A percentile compares a stretch with the other conserved stretches of the same genome.
phyloP scores from a whole-genome alignment of 2,888 invertebrate species.

The Galeopsomyia nigrocyanea region DNA sequence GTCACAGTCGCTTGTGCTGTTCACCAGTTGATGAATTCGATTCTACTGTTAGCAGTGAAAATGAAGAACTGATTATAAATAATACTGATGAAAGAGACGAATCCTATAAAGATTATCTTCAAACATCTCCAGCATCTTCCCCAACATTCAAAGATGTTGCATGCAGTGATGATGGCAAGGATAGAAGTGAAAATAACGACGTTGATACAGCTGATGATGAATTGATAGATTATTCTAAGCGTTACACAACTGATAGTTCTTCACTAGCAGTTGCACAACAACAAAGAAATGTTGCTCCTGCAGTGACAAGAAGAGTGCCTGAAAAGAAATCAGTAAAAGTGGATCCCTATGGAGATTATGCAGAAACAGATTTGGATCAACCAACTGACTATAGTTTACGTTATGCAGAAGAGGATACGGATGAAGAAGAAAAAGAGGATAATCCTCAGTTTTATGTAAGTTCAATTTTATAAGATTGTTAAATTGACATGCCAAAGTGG shows the following conservation, averaged over 20 bases:
- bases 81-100: constrained; percentile 41
- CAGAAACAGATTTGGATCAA: constrained; percentile 92
- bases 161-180: constrained; percentile 16
- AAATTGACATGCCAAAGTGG: not conserved
- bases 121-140: constrained; percentile 36
- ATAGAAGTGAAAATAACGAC: constrained; percentile 40
- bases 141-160: constrained; percentile 38
- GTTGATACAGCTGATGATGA: constrained; percentile 48
- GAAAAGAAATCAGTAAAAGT: constrained; percentile 53
- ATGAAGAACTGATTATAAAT: constrained; percentile 47
- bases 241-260: constrained; percentile 46
- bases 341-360: constrained; percentile 76
- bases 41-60: constrained; percentile 45
- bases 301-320: constrained; percentile 35
- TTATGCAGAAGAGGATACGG: constrained; percentile 88
- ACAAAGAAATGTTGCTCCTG: constrained; percentile 32
- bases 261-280: constrained; percentile 22
- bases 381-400: constrained; percentile 92
- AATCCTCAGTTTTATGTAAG: constrained; percentile 59
- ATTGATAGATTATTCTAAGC: constrained; percentile 48
- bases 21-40: constrained; percentile 49
- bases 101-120: constrained; percentile 41
- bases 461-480: not conserved
- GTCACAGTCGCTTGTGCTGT: constrained; percentile 46
- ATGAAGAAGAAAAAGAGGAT: constrained; percentile 67